These are phyloP conservation scores for Hiodon tergisus DNA, from an alignment of 2,113 vertebrate species.

Conservation along the genomic window DNA sequence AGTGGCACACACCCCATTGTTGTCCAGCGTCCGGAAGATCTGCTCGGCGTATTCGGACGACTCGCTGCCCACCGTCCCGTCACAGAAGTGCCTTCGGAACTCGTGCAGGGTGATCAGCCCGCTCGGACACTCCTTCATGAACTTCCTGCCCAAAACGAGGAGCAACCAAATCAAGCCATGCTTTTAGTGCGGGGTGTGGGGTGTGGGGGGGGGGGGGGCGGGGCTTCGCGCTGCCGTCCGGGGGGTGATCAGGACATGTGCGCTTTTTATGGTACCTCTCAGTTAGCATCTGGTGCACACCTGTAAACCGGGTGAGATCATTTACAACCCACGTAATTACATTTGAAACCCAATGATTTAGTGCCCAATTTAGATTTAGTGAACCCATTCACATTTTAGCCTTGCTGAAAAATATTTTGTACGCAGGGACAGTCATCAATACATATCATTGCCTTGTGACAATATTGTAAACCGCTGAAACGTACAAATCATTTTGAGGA, in stretches of 20 bases:
- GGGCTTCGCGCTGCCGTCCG: background rate
- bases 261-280: background rate
- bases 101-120: slow-evolving; percentile 55
- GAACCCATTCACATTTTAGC: no score
- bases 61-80: slow-evolving; percentile 51
- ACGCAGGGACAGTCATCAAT: no score
- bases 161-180: background rate
- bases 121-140: slow-evolving; percentile 55
- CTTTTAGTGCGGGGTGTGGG: background rate
- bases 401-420: no score
- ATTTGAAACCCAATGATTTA: no score
- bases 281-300: no score
- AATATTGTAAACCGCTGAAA: no score
- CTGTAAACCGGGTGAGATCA: no score
- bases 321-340: no score
- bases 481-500: no score
- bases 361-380: no score
- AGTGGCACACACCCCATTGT: slow-evolving; percentile 38
- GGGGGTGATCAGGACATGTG: background rate
- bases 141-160: slow-evolving; percentile 46
- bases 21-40: slow-evolving; percentile 57
- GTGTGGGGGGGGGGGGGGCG: background rate
- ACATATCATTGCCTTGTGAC: no score
- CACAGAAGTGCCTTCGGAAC: slow-evolving; percentile 61
- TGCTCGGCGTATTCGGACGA: slow-evolving; percentile 52